A percentile compares a stretch with the other conserved stretches of the same genome.
Evolutionary conservation across 2,113 vertebrate genomes (phyloP).

Genomic region (Nannobrachium achirus): DNA sequence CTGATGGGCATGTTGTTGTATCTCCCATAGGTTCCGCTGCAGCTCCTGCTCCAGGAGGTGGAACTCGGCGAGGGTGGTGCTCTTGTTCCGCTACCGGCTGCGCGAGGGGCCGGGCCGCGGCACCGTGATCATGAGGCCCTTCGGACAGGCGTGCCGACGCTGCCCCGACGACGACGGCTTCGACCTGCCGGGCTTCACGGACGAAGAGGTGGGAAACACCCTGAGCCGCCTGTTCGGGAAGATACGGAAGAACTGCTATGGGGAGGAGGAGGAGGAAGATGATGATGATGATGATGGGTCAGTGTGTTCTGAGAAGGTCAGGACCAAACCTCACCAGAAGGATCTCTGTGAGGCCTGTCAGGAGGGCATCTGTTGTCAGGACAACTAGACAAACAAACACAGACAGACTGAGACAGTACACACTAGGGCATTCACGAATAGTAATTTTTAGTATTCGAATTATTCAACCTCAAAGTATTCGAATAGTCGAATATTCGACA

Average conservation of each 20-base stretch:
- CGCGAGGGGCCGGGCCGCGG: conserved; percentile 17
- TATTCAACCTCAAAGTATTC: too few species aligned
- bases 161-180: conserved; percentile 23
- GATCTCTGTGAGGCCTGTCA: conserved; percentile 47
- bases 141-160: conserved; percentile 55
- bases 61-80: conserved; percentile 51
- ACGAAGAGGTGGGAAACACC: conserved; percentile 6
- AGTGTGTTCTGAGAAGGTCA: not conserved
- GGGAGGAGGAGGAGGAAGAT: conserved; percentile 20
- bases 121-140: conserved; percentile 65
- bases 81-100: conserved; percentile 70
- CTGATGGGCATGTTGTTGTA: too few species aligned
- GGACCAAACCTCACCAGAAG: conserved; percentile 50
- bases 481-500: too few species aligned
- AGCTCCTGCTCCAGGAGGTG: conserved; percentile 42
- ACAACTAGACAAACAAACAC: not conserved
- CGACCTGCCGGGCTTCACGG: conserved; percentile 43
- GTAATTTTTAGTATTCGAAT: too few species aligned
- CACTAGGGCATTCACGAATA: too few species aligned
- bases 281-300: not conserved
- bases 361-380: conserved; percentile 41
- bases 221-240: conserved; percentile 47
- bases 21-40: conserved; percentile 56
- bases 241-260: conserved; percentile 67
- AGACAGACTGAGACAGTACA: too few species aligned